These are phyloP conservation scores for Ursus arctos DNA, from an alignment of 2,113 vertebrate species.

Conservation along the genomic window DNA sequence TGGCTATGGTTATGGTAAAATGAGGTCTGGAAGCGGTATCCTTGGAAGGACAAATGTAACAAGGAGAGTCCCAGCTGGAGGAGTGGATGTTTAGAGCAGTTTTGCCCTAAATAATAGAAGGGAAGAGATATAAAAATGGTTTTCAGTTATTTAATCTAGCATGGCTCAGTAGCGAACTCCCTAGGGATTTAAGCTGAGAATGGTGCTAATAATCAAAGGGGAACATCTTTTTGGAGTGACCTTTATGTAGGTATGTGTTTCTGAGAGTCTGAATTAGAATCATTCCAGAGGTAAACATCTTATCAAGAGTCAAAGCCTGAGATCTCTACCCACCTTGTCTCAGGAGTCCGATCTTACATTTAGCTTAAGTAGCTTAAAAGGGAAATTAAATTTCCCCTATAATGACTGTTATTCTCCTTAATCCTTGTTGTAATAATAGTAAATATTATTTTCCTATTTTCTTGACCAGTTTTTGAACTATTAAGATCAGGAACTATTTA, in stretches of 20 bases:
- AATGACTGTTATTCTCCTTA: background rate
- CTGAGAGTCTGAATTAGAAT: background rate
- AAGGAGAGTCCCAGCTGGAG: background rate
- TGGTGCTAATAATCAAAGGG: background rate
- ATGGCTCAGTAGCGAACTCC: background rate
- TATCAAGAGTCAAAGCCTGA: background rate
- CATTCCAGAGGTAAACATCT: background rate
- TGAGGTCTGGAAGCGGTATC: background rate
- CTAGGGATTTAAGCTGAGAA: background rate
- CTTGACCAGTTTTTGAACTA: background rate
- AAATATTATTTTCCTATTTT: background rate
- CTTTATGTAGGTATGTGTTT: background rate
- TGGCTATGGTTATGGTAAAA: background rate
- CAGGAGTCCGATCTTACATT: background rate
- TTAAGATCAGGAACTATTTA: background rate
- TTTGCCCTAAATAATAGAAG: background rate
- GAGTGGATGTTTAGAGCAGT: background rate
- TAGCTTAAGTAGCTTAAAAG: conserved; percentile 1
- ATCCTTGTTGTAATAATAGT: background rate
- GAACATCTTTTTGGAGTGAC: background rate
- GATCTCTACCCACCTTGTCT: background rate
- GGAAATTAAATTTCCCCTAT: background rate
- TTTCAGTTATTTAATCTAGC: background rate
- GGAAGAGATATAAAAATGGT: background rate
- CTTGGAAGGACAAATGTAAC: background rate